These are phyloP conservation scores for Pygocentrus nattereri DNA, from an alignment of 2,797 vertebrate species.

Conservation along the genomic window DNA sequence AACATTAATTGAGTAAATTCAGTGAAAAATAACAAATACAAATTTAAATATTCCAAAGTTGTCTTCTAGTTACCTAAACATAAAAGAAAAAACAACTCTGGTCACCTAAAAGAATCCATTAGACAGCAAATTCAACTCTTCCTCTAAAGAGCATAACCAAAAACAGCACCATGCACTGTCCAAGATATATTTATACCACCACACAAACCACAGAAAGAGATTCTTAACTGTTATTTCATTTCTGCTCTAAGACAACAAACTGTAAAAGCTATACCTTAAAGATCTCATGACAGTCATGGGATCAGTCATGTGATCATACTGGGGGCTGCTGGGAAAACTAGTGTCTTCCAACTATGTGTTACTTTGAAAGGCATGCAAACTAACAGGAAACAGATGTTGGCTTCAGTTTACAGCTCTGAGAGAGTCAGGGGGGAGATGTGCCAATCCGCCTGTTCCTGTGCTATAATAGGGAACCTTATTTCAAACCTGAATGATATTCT, in stretches of 20 bases:
- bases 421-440: neutral
- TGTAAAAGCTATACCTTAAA: neutral
- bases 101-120: neutral
- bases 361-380: slow-evolving; percentile 5
- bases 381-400: slow-evolving; percentile 68
- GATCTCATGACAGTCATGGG: slow-evolving; percentile 68
- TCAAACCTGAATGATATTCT: neutral
- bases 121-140: neutral
- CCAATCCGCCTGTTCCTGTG: neutral
- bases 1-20: neutral
- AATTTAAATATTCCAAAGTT: neutral
- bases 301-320: slow-evolving; percentile 66
- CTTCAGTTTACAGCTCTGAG: neutral
- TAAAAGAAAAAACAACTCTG: neutral
- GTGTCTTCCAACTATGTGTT: slow-evolving; percentile 27
- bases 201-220: neutral
- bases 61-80: neutral
- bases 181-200: neutral
- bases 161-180: neutral
- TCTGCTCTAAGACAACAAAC: slow-evolving; percentile 26
- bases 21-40: neutral
- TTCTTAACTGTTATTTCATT: slow-evolving; percentile 5
- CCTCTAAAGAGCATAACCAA: neutral
- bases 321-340: slow-evolving; percentile 54
- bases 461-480: neutral